These are phyloP conservation scores for Pseudomyrmex cubaensis DNA, from an alignment of 1,140 invertebrate species.

Conservation along the genomic window DNA sequence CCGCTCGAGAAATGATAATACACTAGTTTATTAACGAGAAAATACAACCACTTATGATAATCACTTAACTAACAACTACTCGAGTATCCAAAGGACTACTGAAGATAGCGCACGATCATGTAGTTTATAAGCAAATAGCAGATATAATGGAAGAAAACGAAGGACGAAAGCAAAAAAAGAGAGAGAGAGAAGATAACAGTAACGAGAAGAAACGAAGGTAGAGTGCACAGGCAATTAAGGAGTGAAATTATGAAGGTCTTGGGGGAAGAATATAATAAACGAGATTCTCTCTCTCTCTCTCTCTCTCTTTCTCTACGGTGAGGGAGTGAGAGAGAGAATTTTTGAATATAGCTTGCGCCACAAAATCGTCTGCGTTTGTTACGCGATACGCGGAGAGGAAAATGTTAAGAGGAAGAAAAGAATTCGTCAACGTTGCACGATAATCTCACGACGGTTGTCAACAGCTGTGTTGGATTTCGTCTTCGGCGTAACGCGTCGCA, in stretches of 20 bases:
- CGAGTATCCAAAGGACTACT: constrained; percentile 34
- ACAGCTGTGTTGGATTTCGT: neutral
- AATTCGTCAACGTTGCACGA: constrained; percentile 2
- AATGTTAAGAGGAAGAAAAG: neutral
- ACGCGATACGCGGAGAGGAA: too few relatives aligned
- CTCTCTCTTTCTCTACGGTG: too few relatives aligned
- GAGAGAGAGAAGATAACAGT: constrained; percentile 7
- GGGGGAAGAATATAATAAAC: constrained; percentile 19
- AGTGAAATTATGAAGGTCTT: neutral
- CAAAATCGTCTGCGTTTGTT: neutral
- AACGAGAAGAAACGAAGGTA: neutral
- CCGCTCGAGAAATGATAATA: constrained; percentile 46
- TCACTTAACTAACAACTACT: constrained; percentile 49
- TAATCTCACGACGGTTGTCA: neutral
- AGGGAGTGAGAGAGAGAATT: too few relatives aligned
- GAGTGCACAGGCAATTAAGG: neutral
- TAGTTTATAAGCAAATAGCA: neutral
- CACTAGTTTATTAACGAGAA: constrained; percentile 60
- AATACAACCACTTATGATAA: constrained; percentile 44
- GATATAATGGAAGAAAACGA: neutral
- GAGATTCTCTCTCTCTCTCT: neutral
- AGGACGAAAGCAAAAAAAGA: constrained; percentile 22
- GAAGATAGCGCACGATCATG: constrained; percentile 13
- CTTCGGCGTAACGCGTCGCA: neutral
- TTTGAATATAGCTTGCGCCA: neutral